phyloP scores from a whole-genome alignment of 2,888 invertebrate genomes.

The Iphiclides podalirius region DNA sequence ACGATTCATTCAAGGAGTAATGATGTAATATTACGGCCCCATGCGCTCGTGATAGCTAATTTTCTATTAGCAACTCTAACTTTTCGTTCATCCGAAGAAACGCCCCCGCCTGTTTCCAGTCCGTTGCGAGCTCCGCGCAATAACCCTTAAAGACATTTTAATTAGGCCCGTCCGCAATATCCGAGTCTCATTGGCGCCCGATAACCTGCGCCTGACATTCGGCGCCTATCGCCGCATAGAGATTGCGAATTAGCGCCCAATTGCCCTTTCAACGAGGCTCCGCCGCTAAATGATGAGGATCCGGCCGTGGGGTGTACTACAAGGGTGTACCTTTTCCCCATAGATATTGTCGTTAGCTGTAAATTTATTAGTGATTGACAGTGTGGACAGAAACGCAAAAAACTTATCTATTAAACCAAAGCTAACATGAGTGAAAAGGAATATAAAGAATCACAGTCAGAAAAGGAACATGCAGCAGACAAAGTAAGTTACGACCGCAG shows the following conservation, averaged over 20 bases:
- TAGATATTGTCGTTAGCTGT: too few species aligned
- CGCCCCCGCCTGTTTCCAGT: background rate
- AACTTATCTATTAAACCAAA: too few species aligned
- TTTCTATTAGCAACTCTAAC: background rate
- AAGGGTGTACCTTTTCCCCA: background rate
- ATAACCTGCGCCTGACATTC: constrained; percentile 23
- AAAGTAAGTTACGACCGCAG: too few species aligned
- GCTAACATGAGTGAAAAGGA: too few species aligned
- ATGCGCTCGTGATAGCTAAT: background rate
- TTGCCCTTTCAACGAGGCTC: constrained; percentile 14
- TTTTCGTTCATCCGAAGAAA: background rate
- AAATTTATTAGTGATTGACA: too few species aligned
- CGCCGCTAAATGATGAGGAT: constrained; percentile 8
- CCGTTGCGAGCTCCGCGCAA: constrained; percentile 3
- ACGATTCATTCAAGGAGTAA: too few species aligned
- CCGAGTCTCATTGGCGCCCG: constrained; percentile 10
- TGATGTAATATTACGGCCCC: too few species aligned
- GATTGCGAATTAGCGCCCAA: constrained; percentile 22
- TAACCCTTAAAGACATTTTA: constrained; percentile 20
- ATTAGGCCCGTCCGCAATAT: constrained; percentile 22
- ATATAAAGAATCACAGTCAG: too few species aligned
- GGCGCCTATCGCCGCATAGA: constrained; percentile 21
- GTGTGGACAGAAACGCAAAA: too few species aligned
- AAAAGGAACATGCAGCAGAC: too few species aligned
- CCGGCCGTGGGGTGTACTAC: background rate